Evolutionary conservation across 2,113 vertebrate genomes (phyloP).

Genomic region (Pelvicachromis taeniatus): DNA sequence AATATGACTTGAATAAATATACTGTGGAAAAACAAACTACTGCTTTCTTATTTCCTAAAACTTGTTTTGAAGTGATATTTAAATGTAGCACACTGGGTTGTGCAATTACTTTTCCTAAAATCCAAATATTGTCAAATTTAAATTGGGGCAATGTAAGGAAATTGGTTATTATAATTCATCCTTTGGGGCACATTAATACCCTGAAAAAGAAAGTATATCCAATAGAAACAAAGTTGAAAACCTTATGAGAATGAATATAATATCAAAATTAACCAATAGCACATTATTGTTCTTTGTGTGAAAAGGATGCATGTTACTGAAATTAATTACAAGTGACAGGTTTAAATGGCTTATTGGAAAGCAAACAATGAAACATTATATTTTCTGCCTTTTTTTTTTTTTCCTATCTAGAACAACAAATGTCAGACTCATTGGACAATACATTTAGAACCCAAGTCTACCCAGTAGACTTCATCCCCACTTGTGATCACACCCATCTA

Average conservation of each 20-base stretch:
- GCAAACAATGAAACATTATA: neutral
- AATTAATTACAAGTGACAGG: neutral
- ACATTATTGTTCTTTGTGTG: neutral
- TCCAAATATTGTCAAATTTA: fast-evolving
- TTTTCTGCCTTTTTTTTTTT: neutral
- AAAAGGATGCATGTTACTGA: neutral
- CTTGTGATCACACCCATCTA: neutral
- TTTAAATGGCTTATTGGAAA: neutral
- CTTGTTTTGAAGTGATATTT: neutral
- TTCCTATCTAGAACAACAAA: neutral
- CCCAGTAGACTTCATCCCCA: neutral
- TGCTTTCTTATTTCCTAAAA: neutral
- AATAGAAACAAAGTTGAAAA: neutral
- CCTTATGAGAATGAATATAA: neutral
- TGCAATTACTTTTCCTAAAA: neutral
- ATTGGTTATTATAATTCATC: neutral
- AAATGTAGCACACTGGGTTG: neutral
- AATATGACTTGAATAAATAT: neutral
- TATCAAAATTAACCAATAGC: neutral
- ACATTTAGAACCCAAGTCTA: neutral
- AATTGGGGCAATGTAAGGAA: neutral
- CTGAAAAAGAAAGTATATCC: neutral
- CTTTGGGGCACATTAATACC: neutral
- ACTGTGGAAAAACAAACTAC: neutral
- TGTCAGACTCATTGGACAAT: neutral